A percentile compares a stretch with the other conserved stretches of the same genome.
Evolutionary conservation across 1,140 invertebrate genomes (phyloP).

Genomic region (Himalopsyche phryganea): DNA sequence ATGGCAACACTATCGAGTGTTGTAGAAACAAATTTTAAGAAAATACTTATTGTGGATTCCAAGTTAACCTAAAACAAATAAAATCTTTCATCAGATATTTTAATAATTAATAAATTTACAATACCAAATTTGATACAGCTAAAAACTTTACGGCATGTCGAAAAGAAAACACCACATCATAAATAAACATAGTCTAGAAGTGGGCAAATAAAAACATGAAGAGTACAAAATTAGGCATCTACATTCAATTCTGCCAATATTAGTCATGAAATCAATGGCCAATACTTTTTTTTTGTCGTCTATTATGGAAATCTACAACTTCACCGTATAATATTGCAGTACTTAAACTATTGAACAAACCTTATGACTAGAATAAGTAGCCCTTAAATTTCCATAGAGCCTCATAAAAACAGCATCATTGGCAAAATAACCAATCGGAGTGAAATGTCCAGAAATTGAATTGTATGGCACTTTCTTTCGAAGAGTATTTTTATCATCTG

Average conservation of each 20-base stretch:
- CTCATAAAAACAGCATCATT: slow-evolving; percentile 73
- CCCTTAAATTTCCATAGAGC: slow-evolving; percentile 69
- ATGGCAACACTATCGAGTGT: slow-evolving; percentile 66
- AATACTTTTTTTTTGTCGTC: too few species aligned
- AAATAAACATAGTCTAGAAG: slow-evolving; percentile 7
- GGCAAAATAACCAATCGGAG: slow-evolving; percentile 60
- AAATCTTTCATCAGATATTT: not conserved
- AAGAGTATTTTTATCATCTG: slow-evolving; percentile 39
- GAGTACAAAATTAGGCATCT: too few species aligned
- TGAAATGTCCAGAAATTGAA: slow-evolving; percentile 39
- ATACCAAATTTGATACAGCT: not conserved
- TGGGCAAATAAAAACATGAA: too few species aligned
- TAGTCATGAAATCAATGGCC: too few species aligned
- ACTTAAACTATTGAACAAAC: slow-evolving; percentile 43
- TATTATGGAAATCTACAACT: too few species aligned
- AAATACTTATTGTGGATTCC: slow-evolving; percentile 68
- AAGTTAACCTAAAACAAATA: slow-evolving; percentile 62
- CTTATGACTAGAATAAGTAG: slow-evolving; percentile 77
- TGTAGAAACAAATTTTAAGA: slow-evolving; percentile 66
- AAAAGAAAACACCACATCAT: too few species aligned
- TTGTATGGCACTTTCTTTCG: slow-evolving; percentile 41
- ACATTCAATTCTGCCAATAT: too few species aligned
- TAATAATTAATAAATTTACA: too few species aligned
- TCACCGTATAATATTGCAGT: too few species aligned
- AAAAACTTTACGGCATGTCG: too few species aligned